Evolutionary conservation across 2,888 invertebrate genomes (phyloP).

Genomic region (Dorcus parallelipipedus): DNA sequence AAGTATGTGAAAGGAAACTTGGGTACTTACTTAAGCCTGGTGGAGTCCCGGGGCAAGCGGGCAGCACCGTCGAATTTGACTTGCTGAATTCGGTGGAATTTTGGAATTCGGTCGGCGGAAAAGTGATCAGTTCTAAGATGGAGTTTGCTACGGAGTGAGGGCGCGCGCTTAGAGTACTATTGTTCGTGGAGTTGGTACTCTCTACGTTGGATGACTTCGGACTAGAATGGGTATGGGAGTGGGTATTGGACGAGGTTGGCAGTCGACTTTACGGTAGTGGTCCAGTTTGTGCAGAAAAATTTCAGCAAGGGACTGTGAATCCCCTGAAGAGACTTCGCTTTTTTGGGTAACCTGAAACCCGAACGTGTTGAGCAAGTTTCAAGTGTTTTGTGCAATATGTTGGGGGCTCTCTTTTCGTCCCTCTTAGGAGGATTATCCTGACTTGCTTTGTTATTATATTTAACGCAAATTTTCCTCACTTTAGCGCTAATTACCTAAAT

Average conservation of each 20-base stretch:
- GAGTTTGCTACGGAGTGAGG: too few species aligned
- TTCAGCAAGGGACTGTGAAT: constrained; percentile 18
- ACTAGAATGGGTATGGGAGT: too few species aligned
- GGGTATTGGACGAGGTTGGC: not conserved
- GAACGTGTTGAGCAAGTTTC: too few species aligned
- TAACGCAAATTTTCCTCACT: too few species aligned
- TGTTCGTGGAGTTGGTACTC: not conserved
- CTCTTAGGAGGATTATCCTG: too few species aligned
- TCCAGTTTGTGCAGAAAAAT: constrained; percentile 8
- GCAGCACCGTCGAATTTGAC: constrained; percentile 22
- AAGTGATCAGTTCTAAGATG: too few species aligned
- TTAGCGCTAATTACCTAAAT: too few species aligned
- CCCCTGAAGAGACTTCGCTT: constrained; percentile 10
- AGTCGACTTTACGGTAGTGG: not conserved
- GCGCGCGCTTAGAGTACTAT: not conserved
- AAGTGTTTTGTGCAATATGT: too few species aligned
- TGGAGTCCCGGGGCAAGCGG: constrained; percentile 32
- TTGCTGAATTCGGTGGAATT: constrained; percentile 4
- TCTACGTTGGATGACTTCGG: too few species aligned
- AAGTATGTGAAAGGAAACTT: too few species aligned
- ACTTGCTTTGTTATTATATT: too few species aligned
- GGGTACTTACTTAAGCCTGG: constrained; percentile 29
- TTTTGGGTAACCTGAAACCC: constrained; percentile 5
- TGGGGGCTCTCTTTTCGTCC: too few species aligned
- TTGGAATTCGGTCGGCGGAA: not conserved